Conservation (phyloP, 92 coral and sea anemone species). For the Porites cylindrica region DNA sequence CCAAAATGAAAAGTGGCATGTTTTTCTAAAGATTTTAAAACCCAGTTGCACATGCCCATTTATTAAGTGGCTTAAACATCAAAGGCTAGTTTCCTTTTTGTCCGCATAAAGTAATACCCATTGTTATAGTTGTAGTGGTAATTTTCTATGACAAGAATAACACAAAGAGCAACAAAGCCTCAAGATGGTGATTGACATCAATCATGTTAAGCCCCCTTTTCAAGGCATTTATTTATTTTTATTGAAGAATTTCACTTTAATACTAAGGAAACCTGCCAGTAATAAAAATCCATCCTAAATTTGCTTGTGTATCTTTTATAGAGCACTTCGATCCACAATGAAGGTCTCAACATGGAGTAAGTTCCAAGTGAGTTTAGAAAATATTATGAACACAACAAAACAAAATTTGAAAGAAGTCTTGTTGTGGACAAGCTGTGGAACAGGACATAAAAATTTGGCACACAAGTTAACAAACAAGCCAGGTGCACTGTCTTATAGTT, state of each 20-base stretch:
- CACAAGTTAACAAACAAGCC: background rate
- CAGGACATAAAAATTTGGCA: background rate
- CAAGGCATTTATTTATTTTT: background rate
- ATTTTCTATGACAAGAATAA: too few relatives aligned
- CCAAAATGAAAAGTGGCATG: too few relatives aligned
- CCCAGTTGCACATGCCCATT: too few relatives aligned
- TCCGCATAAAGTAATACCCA: too few relatives aligned
- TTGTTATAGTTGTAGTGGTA: too few relatives aligned
- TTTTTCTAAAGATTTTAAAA: too few relatives aligned
- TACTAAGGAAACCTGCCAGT: background rate
- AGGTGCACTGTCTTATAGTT: constrained; percentile 51
- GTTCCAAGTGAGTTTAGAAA: background rate
- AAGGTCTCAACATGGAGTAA: background rate
- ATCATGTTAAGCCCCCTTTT: too few relatives aligned
- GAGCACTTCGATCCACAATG: background rate
- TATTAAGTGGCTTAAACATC: too few relatives aligned
- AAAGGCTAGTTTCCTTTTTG: too few relatives aligned
- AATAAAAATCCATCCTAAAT: background rate
- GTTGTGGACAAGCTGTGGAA: background rate
- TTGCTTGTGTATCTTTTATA: background rate
- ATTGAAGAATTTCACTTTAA: constrained; percentile 8
- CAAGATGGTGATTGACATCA: too few relatives aligned
- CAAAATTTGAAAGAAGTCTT: background rate
- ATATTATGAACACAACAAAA: background rate
- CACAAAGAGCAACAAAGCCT: too few relatives aligned